Conservation (phyloP, 2,888 invertebrate genomes). For the Melieria crassipennis region DNA sequence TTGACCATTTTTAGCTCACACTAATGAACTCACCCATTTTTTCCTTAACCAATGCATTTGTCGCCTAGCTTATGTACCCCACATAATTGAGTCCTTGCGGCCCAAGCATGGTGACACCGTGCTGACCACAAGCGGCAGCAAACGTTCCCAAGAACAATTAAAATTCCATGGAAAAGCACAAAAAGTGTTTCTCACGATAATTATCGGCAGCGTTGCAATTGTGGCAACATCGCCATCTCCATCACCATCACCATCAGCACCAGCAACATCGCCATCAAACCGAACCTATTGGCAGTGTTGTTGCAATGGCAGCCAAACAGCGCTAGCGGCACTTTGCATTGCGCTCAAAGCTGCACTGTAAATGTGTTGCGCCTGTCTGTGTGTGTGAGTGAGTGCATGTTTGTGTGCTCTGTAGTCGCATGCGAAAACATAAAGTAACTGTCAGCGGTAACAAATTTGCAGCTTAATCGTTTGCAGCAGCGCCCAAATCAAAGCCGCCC, state of each 20-base stretch:
- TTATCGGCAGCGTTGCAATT: slow-evolving; percentile 25
- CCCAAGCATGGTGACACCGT: no score
- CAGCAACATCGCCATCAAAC: neutral
- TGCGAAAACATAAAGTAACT: slow-evolving; percentile 43
- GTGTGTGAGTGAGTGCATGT: neutral
- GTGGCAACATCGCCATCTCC: slow-evolving; percentile 16
- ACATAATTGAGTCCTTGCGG: no score
- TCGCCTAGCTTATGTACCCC: no score
- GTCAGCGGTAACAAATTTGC: slow-evolving; percentile 48
- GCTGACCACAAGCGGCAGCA: neutral
- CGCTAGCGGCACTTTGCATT: no score
- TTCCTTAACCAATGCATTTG: no score
- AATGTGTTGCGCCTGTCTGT: no score
- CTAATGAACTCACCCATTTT: no score
- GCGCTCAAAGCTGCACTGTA: no score
- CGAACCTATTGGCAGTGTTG: no score
- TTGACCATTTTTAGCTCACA: no score
- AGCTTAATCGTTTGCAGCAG: slow-evolving; percentile 25
- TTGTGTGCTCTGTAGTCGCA: slow-evolving; percentile 12
- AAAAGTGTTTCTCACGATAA: slow-evolving; percentile 34
- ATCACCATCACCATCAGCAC: slow-evolving; percentile 11
- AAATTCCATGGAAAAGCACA: slow-evolving; percentile 30
- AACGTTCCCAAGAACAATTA: slow-evolving; percentile 27
- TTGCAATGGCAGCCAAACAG: no score
- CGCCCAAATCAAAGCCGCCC: slow-evolving; percentile 17